Base-by-base conservation (phyloP, 1,140 invertebrate genomes). In the Melitaea cinxia region DNA sequence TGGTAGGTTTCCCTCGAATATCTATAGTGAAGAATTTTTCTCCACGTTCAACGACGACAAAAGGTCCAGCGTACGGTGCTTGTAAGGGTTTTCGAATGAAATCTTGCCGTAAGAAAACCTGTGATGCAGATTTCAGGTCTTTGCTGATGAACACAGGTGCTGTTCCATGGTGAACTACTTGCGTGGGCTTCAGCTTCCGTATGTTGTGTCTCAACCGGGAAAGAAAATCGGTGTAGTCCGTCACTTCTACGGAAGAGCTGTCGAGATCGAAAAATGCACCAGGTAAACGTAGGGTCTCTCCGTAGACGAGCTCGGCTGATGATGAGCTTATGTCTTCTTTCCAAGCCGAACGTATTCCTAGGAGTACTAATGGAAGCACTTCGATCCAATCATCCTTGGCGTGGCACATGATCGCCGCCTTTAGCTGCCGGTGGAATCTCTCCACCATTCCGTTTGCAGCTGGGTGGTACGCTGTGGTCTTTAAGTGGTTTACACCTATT, bases 41-140 rank as follows among this genome's bases (percentile, higher is more conserved):
- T n/a, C 33, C 21, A 35, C 49, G 30, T n/a, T 53, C 59, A 10
- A 63, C 6, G 53, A 63, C 61, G 12, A 19, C 35, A 24, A 57
- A 68, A 9, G 66, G 66, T 17, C 66, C 66, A 24, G 37, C 26
- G 24, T 64, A 68, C 14, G 49, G 49, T 52, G 23, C 37, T 17
- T 39, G 37, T 39, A 39, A 17, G 17, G 37, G 37, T 14, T 39
- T 39, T 3, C 37, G 37, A 39, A 39, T 14, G 7, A 17, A 39
- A 39, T 39, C 37, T 17, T 39, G 37, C n/a, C 37, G 37, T 14
- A 39, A 2, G 14, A 39, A 39, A 3, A 39, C 37, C 17, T 39
- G 37, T 17, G 14, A 9, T 15, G 37, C 37, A 39, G n/a, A 17
- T 39, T 9, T n/a, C 7, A 39, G 17, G 37, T 39, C 37, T 9